Evolutionary conservation across 2,888 invertebrate species (phyloP).

Genomic region (Pinctada fucata): DNA sequence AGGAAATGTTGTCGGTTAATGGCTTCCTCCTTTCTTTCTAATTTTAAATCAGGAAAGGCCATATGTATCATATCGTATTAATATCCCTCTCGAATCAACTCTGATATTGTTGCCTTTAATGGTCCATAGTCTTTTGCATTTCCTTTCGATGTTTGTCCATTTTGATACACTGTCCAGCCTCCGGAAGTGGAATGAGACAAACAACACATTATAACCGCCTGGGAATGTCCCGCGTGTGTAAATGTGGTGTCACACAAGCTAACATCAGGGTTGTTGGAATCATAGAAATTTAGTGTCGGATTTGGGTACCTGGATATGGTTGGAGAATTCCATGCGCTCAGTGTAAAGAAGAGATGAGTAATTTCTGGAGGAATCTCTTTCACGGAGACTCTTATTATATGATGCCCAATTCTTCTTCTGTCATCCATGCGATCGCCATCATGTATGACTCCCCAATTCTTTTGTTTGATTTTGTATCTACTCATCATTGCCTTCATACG

Average conservation of each 20-base stretch:
- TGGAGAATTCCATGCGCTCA: slow-evolving; percentile 56
- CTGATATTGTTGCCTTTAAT: slow-evolving; percentile 39
- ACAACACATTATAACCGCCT: slow-evolving; percentile 61
- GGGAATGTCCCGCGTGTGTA: slow-evolving; percentile 47
- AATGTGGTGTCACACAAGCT: slow-evolving; percentile 57
- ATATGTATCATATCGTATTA: not conserved
- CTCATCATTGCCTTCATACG: not conserved
- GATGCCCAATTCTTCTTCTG: slow-evolving; percentile 46
- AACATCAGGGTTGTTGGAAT: slow-evolving; percentile 40
- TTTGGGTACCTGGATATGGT: slow-evolving; percentile 55
- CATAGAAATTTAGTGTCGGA: slow-evolving; percentile 55
- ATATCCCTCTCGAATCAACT: slow-evolving; percentile 46
- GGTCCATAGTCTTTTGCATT: slow-evolving; percentile 53
- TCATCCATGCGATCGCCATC: slow-evolving; percentile 55
- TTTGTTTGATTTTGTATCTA: not conserved
- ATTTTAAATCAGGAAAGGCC: no score
- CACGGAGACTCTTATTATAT: slow-evolving; percentile 51
- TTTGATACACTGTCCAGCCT: slow-evolving; percentile 52
- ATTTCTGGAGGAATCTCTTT: slow-evolving; percentile 46
- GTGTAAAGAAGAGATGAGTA: slow-evolving; percentile 55
- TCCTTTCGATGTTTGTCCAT: slow-evolving; percentile 53
- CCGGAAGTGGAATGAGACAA: slow-evolving; percentile 42
- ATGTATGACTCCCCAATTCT: slow-evolving; percentile 36
- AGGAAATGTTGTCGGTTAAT: no score
- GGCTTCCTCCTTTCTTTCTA: no score